phyloP scores from a whole-genome alignment of 2,888 invertebrate species.

The Lasioglossum pauxillum region DNA sequence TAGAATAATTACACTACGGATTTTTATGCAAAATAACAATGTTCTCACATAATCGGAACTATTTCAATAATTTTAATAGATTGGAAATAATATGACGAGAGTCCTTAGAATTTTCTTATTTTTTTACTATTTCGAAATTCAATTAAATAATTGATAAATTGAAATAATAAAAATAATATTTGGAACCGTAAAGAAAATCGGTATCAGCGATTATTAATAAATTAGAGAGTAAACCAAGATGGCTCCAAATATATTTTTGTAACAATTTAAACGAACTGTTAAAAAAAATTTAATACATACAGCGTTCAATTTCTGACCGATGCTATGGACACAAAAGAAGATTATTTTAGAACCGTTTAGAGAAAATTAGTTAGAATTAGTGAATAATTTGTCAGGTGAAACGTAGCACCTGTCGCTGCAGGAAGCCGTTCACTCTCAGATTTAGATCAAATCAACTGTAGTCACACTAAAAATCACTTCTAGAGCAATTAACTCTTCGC shows the following conservation, averaged over 20 bases:
- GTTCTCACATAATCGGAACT: neutral
- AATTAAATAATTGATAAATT: neutral
- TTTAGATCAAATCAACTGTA: neutral
- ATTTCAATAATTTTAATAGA: neutral
- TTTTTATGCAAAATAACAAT: neutral
- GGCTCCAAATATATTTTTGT: neutral
- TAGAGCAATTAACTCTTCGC: neutral
- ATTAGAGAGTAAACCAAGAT: neutral
- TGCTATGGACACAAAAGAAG: neutral
- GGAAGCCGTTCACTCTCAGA: neutral
- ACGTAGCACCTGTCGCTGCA: neutral
- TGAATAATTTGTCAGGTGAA: neutral
- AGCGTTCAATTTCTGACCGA: neutral
- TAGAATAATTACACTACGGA: neutral
- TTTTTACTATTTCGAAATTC: neutral
- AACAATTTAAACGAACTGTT: neutral
- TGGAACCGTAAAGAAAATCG: neutral
- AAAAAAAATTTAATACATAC: slow-evolving; percentile 1
- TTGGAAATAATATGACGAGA: neutral
- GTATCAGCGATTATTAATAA: neutral
- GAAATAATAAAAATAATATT: no score
- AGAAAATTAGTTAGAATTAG: neutral
- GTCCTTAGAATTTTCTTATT: neutral
- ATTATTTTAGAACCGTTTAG: neutral
- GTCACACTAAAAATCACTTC: neutral